Percentiles rank a stretch among this genome's conserved stretches.
Conservation (phyloP, 1,140 invertebrate genomes). For the Marisa cornuarietis region DNA sequence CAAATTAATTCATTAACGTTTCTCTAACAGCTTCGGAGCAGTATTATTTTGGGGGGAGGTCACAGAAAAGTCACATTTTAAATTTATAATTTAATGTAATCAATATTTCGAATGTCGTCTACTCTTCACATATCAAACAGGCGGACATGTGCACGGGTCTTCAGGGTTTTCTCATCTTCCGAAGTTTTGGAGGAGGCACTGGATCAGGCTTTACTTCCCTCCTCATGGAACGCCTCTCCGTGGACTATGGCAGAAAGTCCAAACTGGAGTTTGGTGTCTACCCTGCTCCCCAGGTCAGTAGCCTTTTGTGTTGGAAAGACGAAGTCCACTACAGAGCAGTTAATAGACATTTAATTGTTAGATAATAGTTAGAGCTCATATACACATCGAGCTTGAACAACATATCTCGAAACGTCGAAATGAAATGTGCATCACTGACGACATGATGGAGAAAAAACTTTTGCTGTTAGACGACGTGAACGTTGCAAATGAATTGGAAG, state of each 20-base stretch:
- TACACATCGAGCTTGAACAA: neutral
- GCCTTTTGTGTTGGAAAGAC: neutral
- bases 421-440: too few species aligned
- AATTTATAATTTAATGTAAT: too few species aligned
- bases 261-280: constrained; percentile 72
- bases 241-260: constrained; percentile 89
- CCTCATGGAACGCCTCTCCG: constrained; percentile 87
- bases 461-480: too few species aligned
- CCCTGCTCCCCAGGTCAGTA: constrained; percentile 62
- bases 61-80: too few species aligned
- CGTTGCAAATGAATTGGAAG: too few species aligned
- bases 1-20: too few species aligned
- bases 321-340: neutral
- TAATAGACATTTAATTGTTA: neutral
- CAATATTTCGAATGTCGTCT: too few species aligned
- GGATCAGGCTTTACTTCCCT: constrained; percentile 88
- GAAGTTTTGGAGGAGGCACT: constrained; percentile 73
- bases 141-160: constrained; percentile 83
- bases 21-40: too few species aligned
- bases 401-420: too few species aligned
- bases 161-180: constrained; percentile 74
- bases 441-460: too few species aligned
- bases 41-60: too few species aligned
- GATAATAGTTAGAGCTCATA: neutral
- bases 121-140: constrained; percentile 21